Conservation (phyloP, 2,113 vertebrate genomes). For the Hippocampus barbouri region DNA sequence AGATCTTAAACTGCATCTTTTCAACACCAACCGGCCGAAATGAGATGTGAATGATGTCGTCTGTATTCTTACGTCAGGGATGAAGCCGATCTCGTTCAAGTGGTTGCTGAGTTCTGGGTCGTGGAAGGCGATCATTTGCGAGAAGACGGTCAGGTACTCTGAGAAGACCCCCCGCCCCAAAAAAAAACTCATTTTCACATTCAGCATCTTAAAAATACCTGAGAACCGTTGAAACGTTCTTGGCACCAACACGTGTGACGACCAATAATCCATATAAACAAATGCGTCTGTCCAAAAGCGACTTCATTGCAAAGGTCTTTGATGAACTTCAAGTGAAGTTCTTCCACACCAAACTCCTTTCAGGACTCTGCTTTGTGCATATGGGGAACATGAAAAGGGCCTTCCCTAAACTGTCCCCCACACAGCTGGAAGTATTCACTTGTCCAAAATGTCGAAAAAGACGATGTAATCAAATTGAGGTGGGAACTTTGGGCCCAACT, state of each 20-base stretch:
- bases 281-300: too few species aligned
- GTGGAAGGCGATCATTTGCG: conserved; percentile 98
- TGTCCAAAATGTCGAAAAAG: background rate
- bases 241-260: too few species aligned
- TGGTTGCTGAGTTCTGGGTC: conserved; percentile 98
- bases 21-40: background rate
- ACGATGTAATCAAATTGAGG: background rate
- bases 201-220: too few species aligned
- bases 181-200: too few species aligned
- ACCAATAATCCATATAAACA: too few species aligned
- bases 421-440: background rate
- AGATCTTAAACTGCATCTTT: conserved; percentile 32
- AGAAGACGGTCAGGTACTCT: conserved; percentile 98
- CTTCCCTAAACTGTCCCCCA: background rate
- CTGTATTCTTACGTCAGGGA: conserved; percentile 82
- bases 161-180: conserved; percentile 35
- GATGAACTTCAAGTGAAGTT: too few species aligned
- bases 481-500: background rate
- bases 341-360: too few species aligned
- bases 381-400: background rate
- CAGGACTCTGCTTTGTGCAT: background rate
- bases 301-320: too few species aligned
- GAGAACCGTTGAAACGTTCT: too few species aligned
- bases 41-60: background rate
- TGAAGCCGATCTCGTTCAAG: conserved; percentile 97